phyloP scores from a whole-genome alignment of 2,888 invertebrate genomes.

The Byasa hedistus region DNA sequence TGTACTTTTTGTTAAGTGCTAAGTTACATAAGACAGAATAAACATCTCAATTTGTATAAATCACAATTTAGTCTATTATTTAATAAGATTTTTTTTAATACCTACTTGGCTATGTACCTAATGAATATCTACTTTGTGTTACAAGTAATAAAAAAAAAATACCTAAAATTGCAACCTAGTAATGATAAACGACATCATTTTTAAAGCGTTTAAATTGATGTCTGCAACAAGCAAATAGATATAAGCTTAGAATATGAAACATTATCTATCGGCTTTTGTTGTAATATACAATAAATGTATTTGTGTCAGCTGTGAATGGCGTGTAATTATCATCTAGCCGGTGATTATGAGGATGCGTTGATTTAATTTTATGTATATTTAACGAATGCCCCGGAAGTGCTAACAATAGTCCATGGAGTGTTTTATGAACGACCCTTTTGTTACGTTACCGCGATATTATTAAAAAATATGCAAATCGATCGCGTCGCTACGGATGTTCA shows the following conservation, averaged over 20 bases:
- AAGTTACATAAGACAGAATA: no score
- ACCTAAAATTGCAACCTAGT: no score
- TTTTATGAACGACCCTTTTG: slow-evolving; percentile 66
- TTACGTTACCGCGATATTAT: slow-evolving; percentile 71
- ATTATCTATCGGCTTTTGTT: not conserved
- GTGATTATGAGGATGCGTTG: slow-evolving; percentile 64
- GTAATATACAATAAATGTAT: slow-evolving; percentile 23
- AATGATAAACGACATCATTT: no score
- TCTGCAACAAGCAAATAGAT: not conserved
- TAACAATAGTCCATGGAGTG: slow-evolving; percentile 64
- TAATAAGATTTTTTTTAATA: no score
- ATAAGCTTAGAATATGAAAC: not conserved
- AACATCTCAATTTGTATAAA: no score
- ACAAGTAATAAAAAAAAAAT: no score
- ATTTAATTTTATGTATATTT: slow-evolving; percentile 76
- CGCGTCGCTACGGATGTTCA: slow-evolving; percentile 68
- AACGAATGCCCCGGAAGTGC: slow-evolving; percentile 65
- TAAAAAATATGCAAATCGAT: slow-evolving; percentile 80
- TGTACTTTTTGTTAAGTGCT: no score
- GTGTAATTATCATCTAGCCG: slow-evolving; percentile 58
- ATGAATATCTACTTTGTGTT: no score
- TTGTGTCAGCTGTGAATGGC: slow-evolving; percentile 42
- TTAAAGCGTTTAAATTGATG: not conserved
- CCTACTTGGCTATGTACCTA: no score
- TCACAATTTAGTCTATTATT: no score